Evolutionary conservation across 2,113 vertebrate species (phyloP).

Genomic region (Clinocottus analis): DNA sequence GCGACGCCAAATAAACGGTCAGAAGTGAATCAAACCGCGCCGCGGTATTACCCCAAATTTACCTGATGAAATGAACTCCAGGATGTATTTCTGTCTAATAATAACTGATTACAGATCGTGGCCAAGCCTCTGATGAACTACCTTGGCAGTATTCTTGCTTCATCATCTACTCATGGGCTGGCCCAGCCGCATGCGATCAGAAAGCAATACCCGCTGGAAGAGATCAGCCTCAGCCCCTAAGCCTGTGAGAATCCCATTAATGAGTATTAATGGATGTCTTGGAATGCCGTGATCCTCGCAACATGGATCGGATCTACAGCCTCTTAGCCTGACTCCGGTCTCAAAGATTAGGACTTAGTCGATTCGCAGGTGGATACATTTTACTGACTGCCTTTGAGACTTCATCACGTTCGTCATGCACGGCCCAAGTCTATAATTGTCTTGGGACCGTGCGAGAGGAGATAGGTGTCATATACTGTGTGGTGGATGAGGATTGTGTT

Average conservation of each 20-base stretch:
- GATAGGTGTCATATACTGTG: neutral
- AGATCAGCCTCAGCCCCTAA: conserved; percentile 60
- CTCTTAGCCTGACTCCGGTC: conserved; percentile 55
- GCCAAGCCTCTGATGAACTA: conserved; percentile 44
- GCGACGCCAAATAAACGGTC: conserved; percentile 18
- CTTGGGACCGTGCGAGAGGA: neutral
- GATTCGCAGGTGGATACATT: conserved; percentile 46
- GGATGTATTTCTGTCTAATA: conserved; percentile 53
- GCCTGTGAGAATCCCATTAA: conserved; percentile 67
- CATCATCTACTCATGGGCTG: conserved; percentile 56
- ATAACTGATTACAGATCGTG: conserved; percentile 52
- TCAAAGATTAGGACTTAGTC: conserved; percentile 53
- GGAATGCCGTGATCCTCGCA: conserved; percentile 54
- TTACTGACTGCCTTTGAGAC: conserved; percentile 32
- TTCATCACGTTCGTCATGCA: neutral
- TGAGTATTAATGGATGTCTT: conserved; percentile 71
- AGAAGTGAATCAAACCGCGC: conserved; percentile 44
- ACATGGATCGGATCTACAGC: conserved; percentile 55
- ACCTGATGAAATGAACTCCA: conserved; percentile 60
- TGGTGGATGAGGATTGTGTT: neutral
- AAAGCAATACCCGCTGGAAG: conserved; percentile 36
- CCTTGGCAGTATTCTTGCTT: conserved; percentile 62
- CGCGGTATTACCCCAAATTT: conserved; percentile 47
- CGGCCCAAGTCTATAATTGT: neutral
- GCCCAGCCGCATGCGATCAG: conserved; percentile 48